Evolutionary conservation across 1,140 invertebrate species (phyloP), one percentile per base, ranked within the genome.

Genomic region (Popillia japonica): DNA sequence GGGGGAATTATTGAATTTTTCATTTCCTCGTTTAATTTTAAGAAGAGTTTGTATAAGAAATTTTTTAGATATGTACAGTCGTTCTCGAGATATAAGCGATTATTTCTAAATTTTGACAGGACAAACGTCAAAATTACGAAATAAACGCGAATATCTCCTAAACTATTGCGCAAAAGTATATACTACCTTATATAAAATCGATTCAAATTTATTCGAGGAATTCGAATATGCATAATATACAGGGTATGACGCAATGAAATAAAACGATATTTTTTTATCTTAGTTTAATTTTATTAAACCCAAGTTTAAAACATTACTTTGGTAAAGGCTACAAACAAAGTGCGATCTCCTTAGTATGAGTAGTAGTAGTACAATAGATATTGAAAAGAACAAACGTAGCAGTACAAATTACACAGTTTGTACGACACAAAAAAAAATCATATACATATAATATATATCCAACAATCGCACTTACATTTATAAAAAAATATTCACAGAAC

Each of bases 281-380:
- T 74, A 74, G 41, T 74, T 74, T 40, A 41, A 41, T 74, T 74
- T 74, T 41, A 41, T 74, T 74, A 74, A 74, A 74, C 72, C 72
- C 72, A 74, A 74, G 41, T 74, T 74, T 40, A 74, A 74, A 74
- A 74, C 72, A 74, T 74, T 74, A 74, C 72, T 74, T 74, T 74
- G 72, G 72, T 74, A 74, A 74, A 74, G 40, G 72, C 34, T 74
- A 74, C 72, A 74, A 74, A 74, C n/a, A 74, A 74, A 74, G 72
- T 74, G 72, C 41, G 72, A 74, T 74, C 14, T 20, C 10, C 64
- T 34, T 34, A 34, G 27, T 34, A 34, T 34, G 27, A 34, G 27
- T 34, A 34, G 27, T 34, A 34, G 27, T 34, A 34, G 27, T 34
- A 34, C n/a, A 27, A 22, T 68, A 27, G 22, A 68, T 2, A 6